These are phyloP conservation scores for Hedya salicella DNA, from an alignment of 2,888 invertebrate genomes.

Conservation along the genomic window DNA sequence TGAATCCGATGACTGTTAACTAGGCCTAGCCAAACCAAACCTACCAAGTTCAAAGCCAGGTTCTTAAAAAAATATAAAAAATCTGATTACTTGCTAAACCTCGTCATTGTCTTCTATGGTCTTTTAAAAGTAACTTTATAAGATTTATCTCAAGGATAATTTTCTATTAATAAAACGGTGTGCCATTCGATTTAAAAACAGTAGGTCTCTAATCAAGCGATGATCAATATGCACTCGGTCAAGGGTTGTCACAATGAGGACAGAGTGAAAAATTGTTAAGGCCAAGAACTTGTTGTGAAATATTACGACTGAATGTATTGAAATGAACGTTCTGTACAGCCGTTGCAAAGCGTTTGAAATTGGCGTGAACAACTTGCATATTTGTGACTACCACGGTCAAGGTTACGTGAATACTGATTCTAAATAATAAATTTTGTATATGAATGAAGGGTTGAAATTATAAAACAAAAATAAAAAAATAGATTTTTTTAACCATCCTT, in stretches of 20 bases:
- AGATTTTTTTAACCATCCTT: too few relatives aligned
- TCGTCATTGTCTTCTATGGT: conserved; percentile 4
- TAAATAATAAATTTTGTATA: too few relatives aligned
- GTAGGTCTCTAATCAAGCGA: neutral
- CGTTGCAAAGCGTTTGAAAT: conserved; percentile 3
- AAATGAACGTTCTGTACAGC: neutral
- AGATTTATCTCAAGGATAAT: neutral
- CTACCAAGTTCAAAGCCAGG: too few relatives aligned
- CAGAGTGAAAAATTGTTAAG: conserved; percentile 34
- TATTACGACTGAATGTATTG: neutral
- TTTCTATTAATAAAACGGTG: neutral
- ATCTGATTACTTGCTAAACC: conserved; percentile 3
- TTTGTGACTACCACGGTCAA: conserved; percentile 12
- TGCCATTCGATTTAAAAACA: conserved; percentile 3
- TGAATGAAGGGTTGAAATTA: too few relatives aligned
- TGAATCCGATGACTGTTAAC: too few relatives aligned
- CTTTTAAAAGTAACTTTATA: conserved; percentile 2
- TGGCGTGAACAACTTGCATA: conserved; percentile 12
- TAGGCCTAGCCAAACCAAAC: too few relatives aligned
- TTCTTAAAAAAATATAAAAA: too few relatives aligned
- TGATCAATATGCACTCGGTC: conserved; percentile 42
- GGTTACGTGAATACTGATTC: neutral
- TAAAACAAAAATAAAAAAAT: too few relatives aligned
- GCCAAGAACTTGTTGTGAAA: conserved; percentile 29
- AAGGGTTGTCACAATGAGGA: conserved; percentile 38